Evolutionary conservation across 2,797 vertebrate species (phyloP).

Genomic region (Anolis apletophallus): DNA sequence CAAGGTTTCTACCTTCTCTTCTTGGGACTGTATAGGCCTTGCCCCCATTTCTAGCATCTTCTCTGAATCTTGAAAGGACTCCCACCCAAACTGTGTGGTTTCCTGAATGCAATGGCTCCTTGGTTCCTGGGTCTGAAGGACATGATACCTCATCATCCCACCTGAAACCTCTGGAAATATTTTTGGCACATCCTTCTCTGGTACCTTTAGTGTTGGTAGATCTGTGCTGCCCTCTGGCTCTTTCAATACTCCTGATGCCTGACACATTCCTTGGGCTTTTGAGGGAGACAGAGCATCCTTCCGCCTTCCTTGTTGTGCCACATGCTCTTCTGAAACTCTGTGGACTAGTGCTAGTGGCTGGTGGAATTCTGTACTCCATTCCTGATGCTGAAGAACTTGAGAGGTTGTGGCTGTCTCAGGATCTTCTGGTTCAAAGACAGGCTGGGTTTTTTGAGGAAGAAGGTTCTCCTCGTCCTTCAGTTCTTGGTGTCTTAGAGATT

Average conservation of each 20-base stretch:
- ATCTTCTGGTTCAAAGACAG: neutral
- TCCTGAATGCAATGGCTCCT: neutral
- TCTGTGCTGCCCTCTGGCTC: neutral
- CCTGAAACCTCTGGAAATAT: neutral
- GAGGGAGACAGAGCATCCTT: neutral
- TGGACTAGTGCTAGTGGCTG: neutral
- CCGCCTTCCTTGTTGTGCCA: fast-evolving
- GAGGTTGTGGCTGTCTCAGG: neutral
- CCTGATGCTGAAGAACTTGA: neutral
- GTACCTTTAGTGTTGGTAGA: neutral
- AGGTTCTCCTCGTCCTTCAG: too few species aligned
- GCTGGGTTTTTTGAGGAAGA: neutral
- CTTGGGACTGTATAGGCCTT: neutral
- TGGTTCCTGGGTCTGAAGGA: neutral
- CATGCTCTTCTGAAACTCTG: neutral
- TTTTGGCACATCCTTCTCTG: neutral
- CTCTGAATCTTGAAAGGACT: neutral
- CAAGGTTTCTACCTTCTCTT: neutral
- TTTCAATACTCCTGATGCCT: neutral
- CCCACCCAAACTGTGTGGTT: neutral
- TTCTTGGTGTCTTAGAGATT: neutral
- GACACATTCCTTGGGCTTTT: neutral
- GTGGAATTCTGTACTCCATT: neutral
- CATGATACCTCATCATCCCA: neutral
- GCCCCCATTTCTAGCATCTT: neutral